Base-by-base conservation (phyloP, 1,140 invertebrate genomes). In the Drosophila miranda region DNA sequence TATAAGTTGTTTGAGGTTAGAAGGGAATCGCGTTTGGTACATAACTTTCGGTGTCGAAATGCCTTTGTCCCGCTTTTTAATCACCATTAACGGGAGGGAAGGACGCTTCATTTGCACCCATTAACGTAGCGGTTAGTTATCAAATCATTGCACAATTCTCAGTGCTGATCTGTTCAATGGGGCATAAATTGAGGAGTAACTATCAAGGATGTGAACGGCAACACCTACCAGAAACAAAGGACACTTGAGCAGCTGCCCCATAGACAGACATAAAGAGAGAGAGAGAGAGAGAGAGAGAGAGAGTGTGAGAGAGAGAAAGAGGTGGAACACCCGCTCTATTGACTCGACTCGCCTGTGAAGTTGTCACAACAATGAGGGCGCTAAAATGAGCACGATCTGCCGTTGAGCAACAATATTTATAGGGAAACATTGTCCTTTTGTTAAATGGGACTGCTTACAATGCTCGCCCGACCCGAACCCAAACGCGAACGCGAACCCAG, bases 151-250 rank as follows among this genome's bases (percentile, higher is more conserved):
- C 42, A 16, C 7, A 56, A 42, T 67, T 55, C 46, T 28, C 45
- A 46, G 23, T 51, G 53, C 48, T 83, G 80, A 51, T 80, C 58
- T 83, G 80, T 55, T 80, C 58, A 83, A 84, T 80, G 80, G 60
- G 51, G 44, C 67, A 78, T 67, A 51, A 84, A 84, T 80, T 55
- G 52, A 78, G 75, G 76, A 79, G 71, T 84, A 56, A 49, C 64
- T 42, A 34, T 16, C 21, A 21, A 42, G 8, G 21, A 61, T 52
- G 28, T 8, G 43, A 68, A 43, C 52, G 58, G 52, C 69, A 52
- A 74, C 70, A 73, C 70, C 70, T 46, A 73, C 30, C 45, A 9
- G 13, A 38, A n/a, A 72, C 56, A 53, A 61, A 54, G 68, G 50
- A 71, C 50, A 72, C 68, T 72, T 61, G 57, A 54, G 43, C 70